Evolutionary conservation across 2,888 invertebrate species (phyloP), one percentile per base, ranked within the genome.

Genomic region (Lithophane socia): DNA sequence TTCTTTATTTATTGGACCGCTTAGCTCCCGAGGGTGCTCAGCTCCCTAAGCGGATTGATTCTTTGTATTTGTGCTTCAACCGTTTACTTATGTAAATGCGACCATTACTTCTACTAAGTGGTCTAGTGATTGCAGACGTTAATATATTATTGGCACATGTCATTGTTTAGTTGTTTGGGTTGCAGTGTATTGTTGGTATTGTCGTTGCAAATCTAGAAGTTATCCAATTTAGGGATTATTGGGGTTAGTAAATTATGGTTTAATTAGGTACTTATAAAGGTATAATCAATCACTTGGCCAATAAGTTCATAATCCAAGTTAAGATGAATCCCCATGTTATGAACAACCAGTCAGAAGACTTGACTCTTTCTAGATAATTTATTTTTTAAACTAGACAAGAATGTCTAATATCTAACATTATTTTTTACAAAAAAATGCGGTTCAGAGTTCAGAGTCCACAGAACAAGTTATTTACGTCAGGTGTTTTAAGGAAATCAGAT

Each of bases 1-100:
- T 44, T 85, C 83, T 85, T 81, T 88, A 85, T 88, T 81, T 82
- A 86, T 86, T 76, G 78, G 47, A 21, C 61, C 71, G 85, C 49
- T 75, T 37, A 58, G 49, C 60, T 49, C 71, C 66, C 64, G 68
- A 64, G 84, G 76, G 75, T 81, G 81, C 58, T 72, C 52, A 10
- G 42, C 58, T 74, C 60, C 64, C 71, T 64, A 13, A 29, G 24
- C 74, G 52, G 83, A 84, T 86, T 86, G 79, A 79, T 83, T 86
- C 86, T 82, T 73, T 70, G 79, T 85, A 52, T 68, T 74, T 72
- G 47, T 66, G 37, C 44, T 65, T 24, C 12, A 44, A 64, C 49
- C 52, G 63, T 65, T 81, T 85, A 73, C 52, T 64, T 81, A 81
- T 71, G 77, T 73, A n/a, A 79, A 75, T 75, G 73, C 52, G 56